A percentile compares a stretch with the other conserved stretches of the same genome.
These are phyloP conservation scores for Drosophila imparisetae DNA, from an alignment of 2,888 invertebrate species.

Conservation along the genomic window DNA sequence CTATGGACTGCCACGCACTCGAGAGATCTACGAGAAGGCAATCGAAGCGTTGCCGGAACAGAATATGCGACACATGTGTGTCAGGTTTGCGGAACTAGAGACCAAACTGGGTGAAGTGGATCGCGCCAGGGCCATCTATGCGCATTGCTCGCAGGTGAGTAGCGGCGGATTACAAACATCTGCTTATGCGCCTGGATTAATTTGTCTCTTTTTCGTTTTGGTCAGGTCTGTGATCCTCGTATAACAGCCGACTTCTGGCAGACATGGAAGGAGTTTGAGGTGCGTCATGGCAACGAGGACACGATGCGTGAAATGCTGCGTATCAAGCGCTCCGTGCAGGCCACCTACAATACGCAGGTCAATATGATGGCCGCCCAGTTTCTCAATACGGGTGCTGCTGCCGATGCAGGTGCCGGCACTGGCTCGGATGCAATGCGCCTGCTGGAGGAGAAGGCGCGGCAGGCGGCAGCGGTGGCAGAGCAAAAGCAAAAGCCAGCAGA, in stretches of 20 bases:
- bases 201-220: not conserved
- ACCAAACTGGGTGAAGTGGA: constrained; percentile 99
- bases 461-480: constrained; percentile 80
- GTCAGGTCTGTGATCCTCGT: constrained; percentile 93
- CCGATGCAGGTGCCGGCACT: constrained; percentile 90
- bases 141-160: constrained; percentile 97
- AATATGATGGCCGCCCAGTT: constrained; percentile 99
- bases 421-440: constrained; percentile 93
- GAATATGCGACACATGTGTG: constrained; percentile 97
- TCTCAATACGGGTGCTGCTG: constrained; percentile 90
- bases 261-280: constrained; percentile 99
- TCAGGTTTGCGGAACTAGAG: constrained; percentile 98
- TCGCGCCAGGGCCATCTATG: constrained; percentile 97
- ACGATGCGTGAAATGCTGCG: constrained; percentile 99
- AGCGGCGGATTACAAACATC: fast-evolving
- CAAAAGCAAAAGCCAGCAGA: constrained; percentile 70
- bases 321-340: constrained; percentile 98
- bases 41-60: constrained; percentile 96
- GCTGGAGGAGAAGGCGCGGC: constrained; percentile 93
- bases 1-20: constrained; percentile 97
- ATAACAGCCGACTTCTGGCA: constrained; percentile 98
- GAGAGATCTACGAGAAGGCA: constrained; percentile 99
- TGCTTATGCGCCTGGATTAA: not conserved
- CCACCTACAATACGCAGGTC: constrained; percentile 98
- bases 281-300: constrained; percentile 99